Conservation (phyloP, 2,113 vertebrate genomes). For the Odontophorus gujanensis region DNA sequence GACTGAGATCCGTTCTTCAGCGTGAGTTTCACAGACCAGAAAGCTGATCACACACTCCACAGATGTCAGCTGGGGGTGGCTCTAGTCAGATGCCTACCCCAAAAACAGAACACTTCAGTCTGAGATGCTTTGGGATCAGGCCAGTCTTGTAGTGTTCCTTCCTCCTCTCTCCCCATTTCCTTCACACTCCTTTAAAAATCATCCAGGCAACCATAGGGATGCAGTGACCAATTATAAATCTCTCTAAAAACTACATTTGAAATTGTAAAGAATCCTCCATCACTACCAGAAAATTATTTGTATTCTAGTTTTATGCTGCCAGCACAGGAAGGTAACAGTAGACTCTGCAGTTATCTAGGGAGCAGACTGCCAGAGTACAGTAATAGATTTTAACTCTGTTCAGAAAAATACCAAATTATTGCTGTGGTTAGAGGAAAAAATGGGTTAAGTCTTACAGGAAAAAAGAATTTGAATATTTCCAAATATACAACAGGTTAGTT, state of each 20-base stretch:
- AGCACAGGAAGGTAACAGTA: background rate
- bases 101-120: background rate
- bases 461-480: slow-evolving; percentile 13
- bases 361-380: background rate
- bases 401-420: slow-evolving; percentile 22
- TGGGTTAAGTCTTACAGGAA: background rate
- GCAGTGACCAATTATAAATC: background rate
- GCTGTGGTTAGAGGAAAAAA: slow-evolving; percentile 8
- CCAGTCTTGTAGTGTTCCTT: background rate
- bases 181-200: background rate
- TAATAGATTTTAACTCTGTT: slow-evolving; percentile 43
- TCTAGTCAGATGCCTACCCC: background rate
- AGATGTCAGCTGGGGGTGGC: background rate
- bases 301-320: background rate
- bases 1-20: background rate
- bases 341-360: background rate
- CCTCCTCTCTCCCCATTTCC: background rate
- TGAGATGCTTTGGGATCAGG: background rate
- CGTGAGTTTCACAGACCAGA: background rate
- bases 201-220: background rate
- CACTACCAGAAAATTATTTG: background rate
- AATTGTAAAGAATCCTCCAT: background rate
- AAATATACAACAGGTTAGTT: background rate
- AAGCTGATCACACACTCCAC: background rate
- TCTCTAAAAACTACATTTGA: background rate